A percentile compares a stretch with the other conserved stretches of the same genome.
Conservation (phyloP, 2,797 vertebrate genomes). For the Melanotaenia nigrans region DNA sequence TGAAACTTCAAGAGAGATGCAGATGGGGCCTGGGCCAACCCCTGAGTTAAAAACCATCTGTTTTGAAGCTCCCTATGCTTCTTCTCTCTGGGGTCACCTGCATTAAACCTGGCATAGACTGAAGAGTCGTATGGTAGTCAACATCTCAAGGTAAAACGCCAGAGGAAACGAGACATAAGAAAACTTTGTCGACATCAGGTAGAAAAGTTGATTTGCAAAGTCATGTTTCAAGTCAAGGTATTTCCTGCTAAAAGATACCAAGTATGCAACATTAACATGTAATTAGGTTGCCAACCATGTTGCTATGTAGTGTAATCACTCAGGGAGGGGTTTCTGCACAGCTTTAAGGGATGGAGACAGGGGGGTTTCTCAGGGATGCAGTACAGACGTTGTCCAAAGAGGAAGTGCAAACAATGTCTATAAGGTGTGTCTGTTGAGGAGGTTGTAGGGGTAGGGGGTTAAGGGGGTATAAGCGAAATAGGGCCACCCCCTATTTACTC, state of each 20-base stretch:
- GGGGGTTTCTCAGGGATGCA: conserved; percentile 56
- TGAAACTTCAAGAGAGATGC: conserved; percentile 72
- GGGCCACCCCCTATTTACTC: conserved; percentile 67
- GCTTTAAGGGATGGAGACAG: conserved; percentile 50
- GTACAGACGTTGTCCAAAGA: conserved; percentile 75
- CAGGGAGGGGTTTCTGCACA: conserved; percentile 69
- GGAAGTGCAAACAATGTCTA: conserved; percentile 83
- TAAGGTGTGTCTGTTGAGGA: conserved; percentile 66
- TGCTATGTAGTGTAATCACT: conserved; percentile 65
- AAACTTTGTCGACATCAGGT: conserved; percentile 83
- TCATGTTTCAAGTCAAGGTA: conserved; percentile 83
- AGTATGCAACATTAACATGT: conserved; percentile 77
- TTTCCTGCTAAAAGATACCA: conserved; percentile 81
- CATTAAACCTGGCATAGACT: conserved; percentile 74
- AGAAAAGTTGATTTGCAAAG: conserved; percentile 88
- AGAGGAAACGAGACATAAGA: conserved; percentile 74
- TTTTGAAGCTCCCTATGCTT: conserved; percentile 55
- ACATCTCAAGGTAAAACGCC: conserved; percentile 62
- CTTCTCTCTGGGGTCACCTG: conserved; percentile 64
- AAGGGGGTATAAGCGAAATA: conserved; percentile 58
- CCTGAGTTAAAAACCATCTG: conserved; percentile 84
- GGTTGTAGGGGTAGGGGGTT: conserved; percentile 19
- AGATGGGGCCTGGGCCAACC: conserved; percentile 79
- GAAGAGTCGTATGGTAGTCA: conserved; percentile 69
- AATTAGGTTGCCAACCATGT: conserved; percentile 79